Conservation (phyloP, 2,797 vertebrate genomes). For the Ibycter americanus region DNA sequence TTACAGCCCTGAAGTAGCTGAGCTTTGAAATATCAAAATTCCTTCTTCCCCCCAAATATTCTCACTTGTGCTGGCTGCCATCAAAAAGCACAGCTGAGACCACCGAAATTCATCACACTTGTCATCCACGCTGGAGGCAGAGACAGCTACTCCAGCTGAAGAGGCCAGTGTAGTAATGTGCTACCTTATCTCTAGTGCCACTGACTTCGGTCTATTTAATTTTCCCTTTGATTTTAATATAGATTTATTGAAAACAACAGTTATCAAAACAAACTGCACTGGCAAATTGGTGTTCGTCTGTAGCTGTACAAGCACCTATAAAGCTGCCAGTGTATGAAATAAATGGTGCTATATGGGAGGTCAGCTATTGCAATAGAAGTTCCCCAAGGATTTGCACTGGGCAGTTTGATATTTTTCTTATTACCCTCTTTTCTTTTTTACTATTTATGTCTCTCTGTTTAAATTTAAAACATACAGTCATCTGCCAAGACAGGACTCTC, state of each 20-base stretch:
- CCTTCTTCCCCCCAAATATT: neutral
- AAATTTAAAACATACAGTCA: conserved; percentile 76
- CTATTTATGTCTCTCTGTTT: conserved; percentile 80
- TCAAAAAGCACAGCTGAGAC: neutral
- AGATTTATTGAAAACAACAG: conserved; percentile 86
- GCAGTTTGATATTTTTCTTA: conserved; percentile 85
- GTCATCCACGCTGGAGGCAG: conserved; percentile 55
- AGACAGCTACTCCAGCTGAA: conserved; percentile 53
- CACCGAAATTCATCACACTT: conserved; percentile 34
- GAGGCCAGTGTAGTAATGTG: conserved; percentile 73
- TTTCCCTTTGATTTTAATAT: conserved; percentile 87
- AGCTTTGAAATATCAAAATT: neutral
- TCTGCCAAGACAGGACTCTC: conserved; percentile 60
- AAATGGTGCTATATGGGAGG: conserved; percentile 83
- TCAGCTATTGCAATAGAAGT: conserved; percentile 81
- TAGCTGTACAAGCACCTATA: conserved; percentile 84
- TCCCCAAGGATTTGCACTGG: conserved; percentile 79
- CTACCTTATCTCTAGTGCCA: conserved; percentile 76
- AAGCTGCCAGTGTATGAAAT: conserved; percentile 82
- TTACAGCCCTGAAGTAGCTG: neutral
- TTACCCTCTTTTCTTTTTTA: conserved; percentile 81
- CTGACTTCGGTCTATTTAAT: conserved; percentile 81
- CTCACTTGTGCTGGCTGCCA: neutral
- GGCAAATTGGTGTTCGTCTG: conserved; percentile 86
- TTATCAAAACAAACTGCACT: conserved; percentile 85